Percentiles rank a stretch among this genome's conserved stretches.
These are phyloP conservation scores for Anoplophora glabripennis DNA, from an alignment of 1,140 invertebrate species.

Conservation along the genomic window DNA sequence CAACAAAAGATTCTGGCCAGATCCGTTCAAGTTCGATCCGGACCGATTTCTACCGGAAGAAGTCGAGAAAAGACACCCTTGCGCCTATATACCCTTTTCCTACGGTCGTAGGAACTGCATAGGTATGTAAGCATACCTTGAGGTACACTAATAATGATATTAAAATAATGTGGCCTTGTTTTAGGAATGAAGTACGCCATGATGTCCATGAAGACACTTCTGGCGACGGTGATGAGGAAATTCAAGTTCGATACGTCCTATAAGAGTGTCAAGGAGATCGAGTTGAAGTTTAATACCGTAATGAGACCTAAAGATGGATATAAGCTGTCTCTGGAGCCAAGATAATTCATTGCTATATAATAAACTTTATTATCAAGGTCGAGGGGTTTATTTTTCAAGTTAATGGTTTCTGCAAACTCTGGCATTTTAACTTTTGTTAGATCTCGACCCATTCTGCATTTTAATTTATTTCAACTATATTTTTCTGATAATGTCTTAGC, in stretches of 20 bases:
- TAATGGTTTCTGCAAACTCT: too few species aligned
- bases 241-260: conserved; percentile 29
- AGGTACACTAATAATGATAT: too few species aligned
- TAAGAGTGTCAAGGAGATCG: conserved; percentile 22
- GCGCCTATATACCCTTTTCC: conserved; percentile 62
- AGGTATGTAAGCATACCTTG: too few species aligned
- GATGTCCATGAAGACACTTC: conserved; percentile 47
- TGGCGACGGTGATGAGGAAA: conserved; percentile 42
- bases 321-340: conserved; percentile 8
- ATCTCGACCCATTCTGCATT: too few species aligned
- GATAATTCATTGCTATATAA: too few species aligned
- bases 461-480: too few species aligned
- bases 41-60: conserved; percentile 61
- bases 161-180: too few species aligned
- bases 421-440: too few species aligned
- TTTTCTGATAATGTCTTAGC: too few species aligned
- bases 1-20: conserved; percentile 32
- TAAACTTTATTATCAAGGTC: too few species aligned
- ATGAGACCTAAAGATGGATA: conserved; percentile 20
- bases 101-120: conserved; percentile 63
- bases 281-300: conserved; percentile 22
- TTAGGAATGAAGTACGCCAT: conserved; percentile 41
- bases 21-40: conserved; percentile 62
- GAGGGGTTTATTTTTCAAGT: too few species aligned
- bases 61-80: conserved; percentile 45